Evolutionary conservation across 1,140 invertebrate species (phyloP).

Genomic region (Gonatopus flavifemur): DNA sequence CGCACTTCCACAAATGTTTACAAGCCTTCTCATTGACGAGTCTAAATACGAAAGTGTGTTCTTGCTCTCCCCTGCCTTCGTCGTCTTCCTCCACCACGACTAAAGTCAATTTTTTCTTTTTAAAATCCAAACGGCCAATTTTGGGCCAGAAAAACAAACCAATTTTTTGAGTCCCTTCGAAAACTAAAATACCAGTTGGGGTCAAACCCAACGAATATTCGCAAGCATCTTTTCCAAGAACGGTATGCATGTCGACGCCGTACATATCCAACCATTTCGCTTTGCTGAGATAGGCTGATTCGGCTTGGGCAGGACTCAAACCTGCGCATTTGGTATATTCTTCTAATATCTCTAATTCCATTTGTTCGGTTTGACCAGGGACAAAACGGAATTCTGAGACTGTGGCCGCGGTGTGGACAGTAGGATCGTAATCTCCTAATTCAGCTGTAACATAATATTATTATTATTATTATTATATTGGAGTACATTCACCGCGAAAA

Average conservation of each 20-base stretch:
- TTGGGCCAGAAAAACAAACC: slow-evolving; percentile 99
- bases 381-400: slow-evolving; percentile 98
- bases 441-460: slow-evolving; percentile 71
- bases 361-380: slow-evolving; percentile 88
- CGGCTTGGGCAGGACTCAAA: slow-evolving; percentile 86
- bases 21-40: slow-evolving; percentile 96
- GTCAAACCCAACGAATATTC: slow-evolving; percentile 97
- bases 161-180: slow-evolving; percentile 93
- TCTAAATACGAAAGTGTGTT: slow-evolving; percentile 82
- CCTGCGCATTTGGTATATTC: slow-evolving; percentile 86
- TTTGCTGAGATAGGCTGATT: slow-evolving; percentile 89
- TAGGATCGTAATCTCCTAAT: slow-evolving; percentile 93
- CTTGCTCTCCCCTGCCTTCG: slow-evolving; percentile 82
- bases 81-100: slow-evolving; percentile 97
- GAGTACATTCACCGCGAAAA: not conserved
- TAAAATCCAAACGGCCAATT: slow-evolving; percentile 91
- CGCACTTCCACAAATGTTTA: slow-evolving; percentile 99
- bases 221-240: slow-evolving; percentile 92
- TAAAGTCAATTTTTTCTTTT: slow-evolving; percentile 93
- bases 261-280: slow-evolving; percentile 97
- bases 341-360: slow-evolving; percentile 89
- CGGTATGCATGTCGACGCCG: slow-evolving; percentile 94
- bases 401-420: slow-evolving; percentile 87
- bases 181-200: slow-evolving; percentile 95
- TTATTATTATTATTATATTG: not conserved